Evolutionary conservation across 2,888 invertebrate species (phyloP).

Genomic region (Zaprionus bogoriensis): DNA sequence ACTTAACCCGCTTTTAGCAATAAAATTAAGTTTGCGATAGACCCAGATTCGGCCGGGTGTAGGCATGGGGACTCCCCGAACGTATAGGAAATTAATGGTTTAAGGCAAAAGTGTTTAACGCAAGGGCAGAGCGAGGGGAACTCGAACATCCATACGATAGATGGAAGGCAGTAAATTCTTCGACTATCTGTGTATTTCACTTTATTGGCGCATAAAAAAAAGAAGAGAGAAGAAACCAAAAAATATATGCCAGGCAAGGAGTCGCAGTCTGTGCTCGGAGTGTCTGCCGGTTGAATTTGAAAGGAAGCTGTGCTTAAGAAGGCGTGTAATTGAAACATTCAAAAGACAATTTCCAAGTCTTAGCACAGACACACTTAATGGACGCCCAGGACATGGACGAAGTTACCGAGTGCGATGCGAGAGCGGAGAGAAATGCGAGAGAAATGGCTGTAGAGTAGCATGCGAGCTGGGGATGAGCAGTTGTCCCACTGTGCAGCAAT

Average conservation of each 20-base stretch:
- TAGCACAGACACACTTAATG: slow-evolving; percentile 82
- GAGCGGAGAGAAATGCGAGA: slow-evolving; percentile 74
- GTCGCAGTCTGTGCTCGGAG: slow-evolving; percentile 7
- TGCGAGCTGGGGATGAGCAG: slow-evolving; percentile 23
- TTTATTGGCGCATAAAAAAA: slow-evolving; percentile 74
- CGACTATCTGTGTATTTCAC: slow-evolving; percentile 72
- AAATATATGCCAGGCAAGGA: background rate
- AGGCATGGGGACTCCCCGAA: slow-evolving; percentile 34
- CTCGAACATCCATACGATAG: slow-evolving; percentile 42
- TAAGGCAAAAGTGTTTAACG: slow-evolving; percentile 81
- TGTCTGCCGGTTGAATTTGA: slow-evolving; percentile 66
- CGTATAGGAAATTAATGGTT: slow-evolving; percentile 80
- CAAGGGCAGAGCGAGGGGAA: slow-evolving; percentile 43
- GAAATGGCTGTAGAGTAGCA: slow-evolving; percentile 36
- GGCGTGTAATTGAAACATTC: slow-evolving; percentile 84
- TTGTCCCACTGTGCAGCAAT: slow-evolving; percentile 47
- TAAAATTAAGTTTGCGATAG: slow-evolving; percentile 77
- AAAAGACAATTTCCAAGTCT: slow-evolving; percentile 83
- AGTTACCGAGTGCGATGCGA: slow-evolving; percentile 74
- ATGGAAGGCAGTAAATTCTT: slow-evolving; percentile 67
- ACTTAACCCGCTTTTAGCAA: slow-evolving; percentile 81
- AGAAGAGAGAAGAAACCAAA: slow-evolving; percentile 30
- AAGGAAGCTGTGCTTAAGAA: slow-evolving; percentile 83
- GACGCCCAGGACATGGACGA: slow-evolving; percentile 73
- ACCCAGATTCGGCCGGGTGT: slow-evolving; percentile 26